Base-by-base conservation (phyloP, 2,113 vertebrate genomes). In the Engystomops pustulosus region DNA sequence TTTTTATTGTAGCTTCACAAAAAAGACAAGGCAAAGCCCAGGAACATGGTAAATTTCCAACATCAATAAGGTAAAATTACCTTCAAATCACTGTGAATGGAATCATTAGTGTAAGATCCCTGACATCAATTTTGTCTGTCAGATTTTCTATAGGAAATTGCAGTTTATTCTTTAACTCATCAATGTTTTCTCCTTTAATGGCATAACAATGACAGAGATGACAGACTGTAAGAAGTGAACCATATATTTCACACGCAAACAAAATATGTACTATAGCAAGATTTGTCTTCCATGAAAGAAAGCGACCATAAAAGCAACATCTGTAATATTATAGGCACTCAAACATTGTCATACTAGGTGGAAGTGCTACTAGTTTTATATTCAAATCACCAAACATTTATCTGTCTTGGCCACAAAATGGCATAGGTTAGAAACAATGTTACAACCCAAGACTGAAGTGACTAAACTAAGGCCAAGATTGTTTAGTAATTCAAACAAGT, bases 111-210 rank as follows among this genome's bases (percentile, higher is more conserved):
- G 41, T 25, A 23, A 47, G 70, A 72, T 72, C 38, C 47, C n/a
- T 27, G 4, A 18, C 23, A 72, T 25, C n/a, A n/a, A 45, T 45
- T 45, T 72, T 45, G 14, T 45, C 38, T 74, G 70, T 74, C 70
- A 74, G 41, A 74, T 74, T 47, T 74, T 44, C 41, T 49, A 47
- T 74, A 47, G 70, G 41, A 74, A 74, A 74, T 74, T 47, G 70
- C 70, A 27, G 70, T 74, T 74, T 74, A 74, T 74, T 74, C 70
- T 74, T 74, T 74, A 74, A 74, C 70, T 74, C 70, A 74, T 47
- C 41, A 45, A 47, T 74, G 70, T 47, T 49, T 74, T 74, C 69
- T 72, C 38, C 20, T 25, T 47, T 72, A 72, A 72, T 72, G 70
- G 38, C 70, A 72, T 72, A 72, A 72, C 70, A 72, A 72, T 72